phyloP scores from a whole-genome alignment of 1,140 invertebrate species.

The Hyles euphorbiae region DNA sequence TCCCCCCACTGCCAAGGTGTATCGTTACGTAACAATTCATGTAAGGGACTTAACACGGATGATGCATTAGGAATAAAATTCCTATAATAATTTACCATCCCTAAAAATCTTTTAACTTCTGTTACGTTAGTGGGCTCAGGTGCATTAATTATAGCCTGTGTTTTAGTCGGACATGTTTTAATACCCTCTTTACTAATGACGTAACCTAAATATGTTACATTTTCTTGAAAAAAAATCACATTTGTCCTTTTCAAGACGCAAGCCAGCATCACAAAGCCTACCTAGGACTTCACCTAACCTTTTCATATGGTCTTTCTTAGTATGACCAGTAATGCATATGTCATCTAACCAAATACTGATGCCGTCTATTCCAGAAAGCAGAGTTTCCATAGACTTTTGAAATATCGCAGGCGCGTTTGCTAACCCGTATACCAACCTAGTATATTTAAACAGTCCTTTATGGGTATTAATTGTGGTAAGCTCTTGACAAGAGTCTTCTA shows the following conservation, averaged over 20 bases:
- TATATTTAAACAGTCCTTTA: background rate
- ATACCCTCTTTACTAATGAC: background rate
- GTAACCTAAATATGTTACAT: background rate
- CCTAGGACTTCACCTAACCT: background rate
- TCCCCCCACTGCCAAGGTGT: constrained; percentile 23
- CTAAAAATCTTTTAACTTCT: constrained; percentile 21
- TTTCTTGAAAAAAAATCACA: background rate
- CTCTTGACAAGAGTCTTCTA: background rate
- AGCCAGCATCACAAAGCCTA: background rate
- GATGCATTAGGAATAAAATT: too few relatives aligned
- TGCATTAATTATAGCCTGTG: constrained; percentile 14
- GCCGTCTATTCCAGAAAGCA: too few relatives aligned
- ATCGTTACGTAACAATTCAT: constrained; percentile 24
- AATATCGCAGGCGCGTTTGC: background rate
- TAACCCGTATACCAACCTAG: background rate
- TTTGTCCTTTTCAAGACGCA: background rate
- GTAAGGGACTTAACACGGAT: background rate
- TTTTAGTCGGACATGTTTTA: constrained; percentile 18
- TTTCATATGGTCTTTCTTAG: background rate
- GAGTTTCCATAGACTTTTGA: too few relatives aligned
- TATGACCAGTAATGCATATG: background rate
- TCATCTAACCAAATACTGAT: background rate
- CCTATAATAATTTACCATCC: background rate
- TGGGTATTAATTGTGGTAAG: background rate
- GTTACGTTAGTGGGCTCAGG: constrained; percentile 17